Conservation (phyloP, 2,888 invertebrate species). For the Gasteruption jaculator region DNA sequence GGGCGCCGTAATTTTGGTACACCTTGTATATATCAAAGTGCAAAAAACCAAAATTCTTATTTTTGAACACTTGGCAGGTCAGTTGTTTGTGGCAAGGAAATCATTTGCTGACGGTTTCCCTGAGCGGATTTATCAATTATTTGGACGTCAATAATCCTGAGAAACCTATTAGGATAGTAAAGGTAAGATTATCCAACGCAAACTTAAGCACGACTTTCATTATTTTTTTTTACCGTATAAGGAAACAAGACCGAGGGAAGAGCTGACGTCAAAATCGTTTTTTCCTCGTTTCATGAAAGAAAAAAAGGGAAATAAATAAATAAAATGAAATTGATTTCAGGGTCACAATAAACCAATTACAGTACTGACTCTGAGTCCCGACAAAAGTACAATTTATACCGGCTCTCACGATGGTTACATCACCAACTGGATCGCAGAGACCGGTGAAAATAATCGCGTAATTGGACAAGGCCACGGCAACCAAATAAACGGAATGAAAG, state of each 20-base stretch:
- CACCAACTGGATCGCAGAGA: slow-evolving; percentile 76
- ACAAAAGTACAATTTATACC: slow-evolving; percentile 76
- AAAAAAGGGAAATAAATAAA: background rate
- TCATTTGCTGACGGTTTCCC: slow-evolving; percentile 82
- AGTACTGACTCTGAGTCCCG: slow-evolving; percentile 73
- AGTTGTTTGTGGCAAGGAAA: slow-evolving; percentile 95
- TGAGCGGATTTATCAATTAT: slow-evolving; percentile 95
- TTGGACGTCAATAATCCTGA: slow-evolving; percentile 81
- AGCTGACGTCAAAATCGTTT: no score
- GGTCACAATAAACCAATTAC: slow-evolving; percentile 99
- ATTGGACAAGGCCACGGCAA: slow-evolving; percentile 88
- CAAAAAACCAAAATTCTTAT: background rate
- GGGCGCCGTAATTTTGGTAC: background rate
- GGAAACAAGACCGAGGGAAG: no score
- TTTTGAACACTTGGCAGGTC: slow-evolving; percentile 56
- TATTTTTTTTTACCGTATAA: no score
- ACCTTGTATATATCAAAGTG: background rate
- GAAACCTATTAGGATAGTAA: slow-evolving; percentile 74
- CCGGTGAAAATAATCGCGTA: slow-evolving; percentile 80
- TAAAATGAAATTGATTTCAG: slow-evolving; percentile 41
- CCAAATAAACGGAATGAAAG: slow-evolving; percentile 88
- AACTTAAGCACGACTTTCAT: background rate
- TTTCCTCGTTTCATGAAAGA: background rate
- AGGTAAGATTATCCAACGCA: slow-evolving; percentile 52
- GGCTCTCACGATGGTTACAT: slow-evolving; percentile 92